Evolutionary conservation across 1,140 invertebrate species (phyloP), one percentile per base, ranked within the genome.

Genomic region (Globodera ellingtonae): DNA sequence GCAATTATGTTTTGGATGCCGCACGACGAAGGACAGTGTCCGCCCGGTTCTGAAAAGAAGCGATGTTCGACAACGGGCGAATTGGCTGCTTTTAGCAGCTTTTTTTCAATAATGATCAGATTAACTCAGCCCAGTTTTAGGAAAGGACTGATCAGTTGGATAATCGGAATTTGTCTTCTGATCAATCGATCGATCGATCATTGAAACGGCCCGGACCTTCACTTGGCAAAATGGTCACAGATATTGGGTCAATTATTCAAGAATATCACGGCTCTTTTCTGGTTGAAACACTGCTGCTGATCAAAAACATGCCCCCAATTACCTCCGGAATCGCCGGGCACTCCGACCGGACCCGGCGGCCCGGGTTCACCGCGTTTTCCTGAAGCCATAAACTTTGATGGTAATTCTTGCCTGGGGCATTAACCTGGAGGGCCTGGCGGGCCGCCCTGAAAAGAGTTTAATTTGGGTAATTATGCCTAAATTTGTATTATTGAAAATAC

Each of bases 1-100:
- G 81, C 88, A n/a, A 88, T 86, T 65, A 88, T 88, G 46, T 88
- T 87, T 80, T 88, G 87, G 56, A 88, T 80, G 73, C 87, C 87
- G 72, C 87, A 88, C 7, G 86, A 88, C 4, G 86, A 88, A 44
- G 87, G 87, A 71, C 87, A 88, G 75, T 88, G 87, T 6, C 87
- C 87, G 67, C 87, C 87, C 35, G 83, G 84, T 75, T 88, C 87
- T 83, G 75, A 35, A 79, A 81, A 70, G 35, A 35, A 35, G 35
- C 35, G 35, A 35, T 35, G 35, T 35, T 35, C 35, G 35, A 35
- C 3, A 35, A 35, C 35, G 35, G 35, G 1, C 35, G 35, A 35
- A 35, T 35, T 35, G 35, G 35, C 35, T 35, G 35, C 3, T 35
- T 35, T 2, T 35, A 35, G 35, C 35, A 35, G 35, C 35, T 0